phyloP scores from a whole-genome alignment of 2,113 vertebrate genomes.

The Alaudala cheleensis region DNA sequence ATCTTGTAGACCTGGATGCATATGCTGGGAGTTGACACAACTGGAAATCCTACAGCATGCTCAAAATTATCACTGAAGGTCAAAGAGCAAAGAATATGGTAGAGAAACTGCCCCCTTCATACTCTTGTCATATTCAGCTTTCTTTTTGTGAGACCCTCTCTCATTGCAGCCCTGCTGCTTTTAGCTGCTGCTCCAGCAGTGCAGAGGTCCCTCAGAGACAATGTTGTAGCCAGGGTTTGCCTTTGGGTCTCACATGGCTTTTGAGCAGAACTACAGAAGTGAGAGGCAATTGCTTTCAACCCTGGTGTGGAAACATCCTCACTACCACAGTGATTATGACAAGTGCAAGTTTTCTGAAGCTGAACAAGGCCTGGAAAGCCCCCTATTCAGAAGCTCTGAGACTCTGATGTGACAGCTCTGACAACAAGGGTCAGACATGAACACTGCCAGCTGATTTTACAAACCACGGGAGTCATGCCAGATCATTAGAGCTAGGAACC shows the following conservation, averaged over 20 bases:
- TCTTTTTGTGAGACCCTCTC: background rate
- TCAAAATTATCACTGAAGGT: background rate
- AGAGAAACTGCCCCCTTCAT: background rate
- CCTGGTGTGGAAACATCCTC: background rate
- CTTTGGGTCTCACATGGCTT: background rate
- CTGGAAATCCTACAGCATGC: background rate
- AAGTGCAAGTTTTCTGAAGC: background rate
- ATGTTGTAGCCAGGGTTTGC: accelerated
- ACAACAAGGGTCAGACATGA: background rate
- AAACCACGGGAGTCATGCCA: background rate
- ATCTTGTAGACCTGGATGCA: background rate
- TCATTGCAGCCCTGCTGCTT: background rate
- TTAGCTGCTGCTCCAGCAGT: background rate
- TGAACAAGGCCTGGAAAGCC: background rate
- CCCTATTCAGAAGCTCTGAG: background rate
- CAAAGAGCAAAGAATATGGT: background rate
- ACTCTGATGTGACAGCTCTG: background rate
- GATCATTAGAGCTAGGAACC: background rate
- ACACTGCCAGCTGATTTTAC: background rate
- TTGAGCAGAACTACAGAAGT: background rate
- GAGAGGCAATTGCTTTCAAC: background rate
- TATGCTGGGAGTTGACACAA: background rate
- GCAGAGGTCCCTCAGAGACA: background rate
- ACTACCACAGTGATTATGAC: background rate
- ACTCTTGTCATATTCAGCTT: background rate